These are phyloP conservation scores for Eciton burchellii DNA, from an alignment of 1,140 invertebrate genomes.

Conservation along the genomic window DNA sequence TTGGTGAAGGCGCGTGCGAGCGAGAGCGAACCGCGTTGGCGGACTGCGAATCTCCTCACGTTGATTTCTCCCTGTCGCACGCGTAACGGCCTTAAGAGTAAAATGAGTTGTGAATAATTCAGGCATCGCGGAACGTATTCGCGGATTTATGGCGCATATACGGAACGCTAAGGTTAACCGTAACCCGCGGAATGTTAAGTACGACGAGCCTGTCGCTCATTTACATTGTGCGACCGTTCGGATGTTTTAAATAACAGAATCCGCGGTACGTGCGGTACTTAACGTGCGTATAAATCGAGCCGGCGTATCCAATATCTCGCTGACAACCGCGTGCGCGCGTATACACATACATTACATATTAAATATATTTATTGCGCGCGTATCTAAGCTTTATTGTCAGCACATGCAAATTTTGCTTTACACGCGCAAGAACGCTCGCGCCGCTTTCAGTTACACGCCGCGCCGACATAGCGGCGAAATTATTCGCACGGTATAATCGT, in stretches of 20 bases:
- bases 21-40: no score
- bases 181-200: slow-evolving; percentile 19
- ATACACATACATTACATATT: no score
- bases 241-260: slow-evolving; percentile 47
- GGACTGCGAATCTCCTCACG: background rate
- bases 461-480: background rate
- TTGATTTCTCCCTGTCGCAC: background rate
- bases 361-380: slow-evolving; percentile 22
- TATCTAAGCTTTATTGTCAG: slow-evolving; percentile 21
- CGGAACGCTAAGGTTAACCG: slow-evolving; percentile 27
- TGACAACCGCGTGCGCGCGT: background rate
- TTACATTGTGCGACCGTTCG: slow-evolving; percentile 27
- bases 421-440: background rate
- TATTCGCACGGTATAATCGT: slow-evolving; percentile 6
- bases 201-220: slow-evolving; percentile 6
- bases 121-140: background rate
- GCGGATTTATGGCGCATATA: slow-evolving; percentile 19
- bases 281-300: slow-evolving; percentile 13
- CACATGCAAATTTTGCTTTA: slow-evolving; percentile 32
- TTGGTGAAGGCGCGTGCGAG: background rate
- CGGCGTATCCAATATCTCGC: slow-evolving; percentile 26
- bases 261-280: slow-evolving; percentile 23
- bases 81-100: slow-evolving; percentile 6
- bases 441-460: slow-evolving; percentile 1
- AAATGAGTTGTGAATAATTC: slow-evolving; percentile 40